Percentiles rank a stretch among this genome's conserved stretches.
phyloP scores from a whole-genome alignment of 2,113 vertebrate species.

The Prunella himalayana region DNA sequence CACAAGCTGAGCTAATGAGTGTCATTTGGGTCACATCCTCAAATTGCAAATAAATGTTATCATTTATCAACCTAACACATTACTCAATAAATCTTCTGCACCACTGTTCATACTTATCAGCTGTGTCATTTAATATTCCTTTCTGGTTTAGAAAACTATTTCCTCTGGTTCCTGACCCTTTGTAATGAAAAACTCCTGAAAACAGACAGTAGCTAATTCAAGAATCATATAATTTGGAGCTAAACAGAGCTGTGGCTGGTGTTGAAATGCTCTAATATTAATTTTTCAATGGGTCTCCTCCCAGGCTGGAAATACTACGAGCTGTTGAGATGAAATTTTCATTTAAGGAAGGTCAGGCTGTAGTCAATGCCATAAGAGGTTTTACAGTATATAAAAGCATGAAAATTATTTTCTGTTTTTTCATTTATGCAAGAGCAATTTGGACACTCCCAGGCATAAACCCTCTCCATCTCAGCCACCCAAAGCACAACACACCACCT shows the following conservation, averaged over 20 bases:
- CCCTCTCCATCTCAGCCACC: background rate
- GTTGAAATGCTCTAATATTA: background rate
- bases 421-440: background rate
- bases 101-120: slow-evolving; percentile 59
- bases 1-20: slow-evolving; percentile 70
- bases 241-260: slow-evolving; percentile 11
- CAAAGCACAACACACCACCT: fast-evolving
- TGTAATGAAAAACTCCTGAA: slow-evolving; percentile 48
- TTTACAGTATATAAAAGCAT: background rate
- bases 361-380: background rate
- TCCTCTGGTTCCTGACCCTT: slow-evolving; percentile 58
- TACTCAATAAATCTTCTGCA: slow-evolving; percentile 70
- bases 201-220: slow-evolving; percentile 54
- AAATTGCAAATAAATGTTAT: slow-evolving; percentile 77
- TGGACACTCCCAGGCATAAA: background rate
- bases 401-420: background rate
- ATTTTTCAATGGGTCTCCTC: background rate
- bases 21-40: slow-evolving; percentile 70
- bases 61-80: slow-evolving; percentile 71
- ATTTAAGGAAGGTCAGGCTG: background rate
- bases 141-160: slow-evolving; percentile 63
- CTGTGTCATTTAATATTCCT: slow-evolving; percentile 48
- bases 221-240: slow-evolving; percentile 44
- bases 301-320: background rate
- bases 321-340: background rate